phyloP scores from a whole-genome alignment of 2,113 vertebrate species.

The Nothoprocta pentlandii region DNA sequence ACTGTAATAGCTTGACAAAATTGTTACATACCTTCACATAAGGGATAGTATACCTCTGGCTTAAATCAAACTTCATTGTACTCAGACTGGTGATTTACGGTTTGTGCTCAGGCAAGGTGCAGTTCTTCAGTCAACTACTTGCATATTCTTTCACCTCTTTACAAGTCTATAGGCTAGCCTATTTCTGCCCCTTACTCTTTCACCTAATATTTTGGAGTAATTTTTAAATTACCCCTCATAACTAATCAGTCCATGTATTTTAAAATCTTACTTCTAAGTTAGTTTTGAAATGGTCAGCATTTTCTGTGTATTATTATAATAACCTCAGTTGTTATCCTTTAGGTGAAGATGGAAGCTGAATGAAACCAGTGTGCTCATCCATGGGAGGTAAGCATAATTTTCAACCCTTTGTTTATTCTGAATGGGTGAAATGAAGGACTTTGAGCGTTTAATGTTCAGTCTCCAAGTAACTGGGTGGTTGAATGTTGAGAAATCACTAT shows the following conservation, averaged over 20 bases:
- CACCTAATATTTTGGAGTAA: constrained; percentile 65
- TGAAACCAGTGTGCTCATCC: constrained; percentile 68
- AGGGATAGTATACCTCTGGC: constrained; percentile 85
- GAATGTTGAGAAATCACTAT: fast-evolving
- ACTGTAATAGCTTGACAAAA: constrained; percentile 61
- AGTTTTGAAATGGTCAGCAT: constrained; percentile 61
- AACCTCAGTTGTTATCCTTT: constrained; percentile 82
- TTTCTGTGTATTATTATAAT: constrained; percentile 56
- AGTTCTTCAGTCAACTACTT: constrained; percentile 72
- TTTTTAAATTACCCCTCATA: constrained; percentile 70
- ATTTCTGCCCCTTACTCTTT: constrained; percentile 74
- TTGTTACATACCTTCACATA: constrained; percentile 82
- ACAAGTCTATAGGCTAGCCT: constrained; percentile 72
- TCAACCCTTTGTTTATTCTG: not conserved
- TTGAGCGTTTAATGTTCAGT: not conserved
- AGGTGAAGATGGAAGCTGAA: constrained; percentile 83
- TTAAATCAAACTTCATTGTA: constrained; percentile 78
- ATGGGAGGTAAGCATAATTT: constrained; percentile 71
- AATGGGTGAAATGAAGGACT: not conserved
- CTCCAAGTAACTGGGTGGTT: not conserved
- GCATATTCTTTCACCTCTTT: constrained; percentile 66
- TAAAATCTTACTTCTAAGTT: constrained; percentile 76
- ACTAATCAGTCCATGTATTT: constrained; percentile 74
- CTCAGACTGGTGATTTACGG: constrained; percentile 76
- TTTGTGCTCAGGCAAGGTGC: constrained; percentile 72